A percentile compares a stretch with the other conserved stretches of the same genome.
These are phyloP conservation scores for Eudyptes chrysolophus DNA, from an alignment of 2,113 vertebrate genomes.

Conservation along the genomic window DNA sequence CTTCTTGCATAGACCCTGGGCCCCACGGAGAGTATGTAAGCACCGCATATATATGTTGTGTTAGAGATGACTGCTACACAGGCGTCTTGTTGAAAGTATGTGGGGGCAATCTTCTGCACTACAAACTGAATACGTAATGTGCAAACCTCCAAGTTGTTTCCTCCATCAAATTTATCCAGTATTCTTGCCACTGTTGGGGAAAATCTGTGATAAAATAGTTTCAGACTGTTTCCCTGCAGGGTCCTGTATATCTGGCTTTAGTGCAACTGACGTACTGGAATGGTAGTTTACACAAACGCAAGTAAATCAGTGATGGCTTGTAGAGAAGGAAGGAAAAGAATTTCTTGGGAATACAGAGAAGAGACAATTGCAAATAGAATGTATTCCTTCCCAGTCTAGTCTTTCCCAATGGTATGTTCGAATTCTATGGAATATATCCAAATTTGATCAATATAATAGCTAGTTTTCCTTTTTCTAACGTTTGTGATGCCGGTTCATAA, in stretches of 20 bases:
- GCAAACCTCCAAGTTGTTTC: background rate
- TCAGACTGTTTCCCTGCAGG: background rate
- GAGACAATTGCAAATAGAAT: background rate
- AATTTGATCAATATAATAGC: background rate
- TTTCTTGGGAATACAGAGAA: background rate
- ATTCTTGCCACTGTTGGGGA: background rate
- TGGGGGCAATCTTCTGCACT: background rate
- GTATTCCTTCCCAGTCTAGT: background rate
- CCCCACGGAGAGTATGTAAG: background rate
- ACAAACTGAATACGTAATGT: background rate
- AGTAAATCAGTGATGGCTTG: background rate
- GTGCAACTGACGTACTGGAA: background rate
- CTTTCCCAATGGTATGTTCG: background rate
- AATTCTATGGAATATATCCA: background rate
- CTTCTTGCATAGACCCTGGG: background rate
- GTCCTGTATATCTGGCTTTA: background rate
- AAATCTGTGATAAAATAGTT: background rate
- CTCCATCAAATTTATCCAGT: background rate
- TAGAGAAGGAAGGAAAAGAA: background rate
- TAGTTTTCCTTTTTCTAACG: background rate
- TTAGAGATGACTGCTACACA: background rate
- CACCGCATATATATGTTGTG: background rate
- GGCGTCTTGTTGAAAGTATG: background rate
- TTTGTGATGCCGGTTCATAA: conserved; percentile 20
- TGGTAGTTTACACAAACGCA: background rate